These are phyloP conservation scores for Aphelenchoides besseyi DNA, from an alignment of 1,140 invertebrate species.

Conservation along the genomic window DNA sequence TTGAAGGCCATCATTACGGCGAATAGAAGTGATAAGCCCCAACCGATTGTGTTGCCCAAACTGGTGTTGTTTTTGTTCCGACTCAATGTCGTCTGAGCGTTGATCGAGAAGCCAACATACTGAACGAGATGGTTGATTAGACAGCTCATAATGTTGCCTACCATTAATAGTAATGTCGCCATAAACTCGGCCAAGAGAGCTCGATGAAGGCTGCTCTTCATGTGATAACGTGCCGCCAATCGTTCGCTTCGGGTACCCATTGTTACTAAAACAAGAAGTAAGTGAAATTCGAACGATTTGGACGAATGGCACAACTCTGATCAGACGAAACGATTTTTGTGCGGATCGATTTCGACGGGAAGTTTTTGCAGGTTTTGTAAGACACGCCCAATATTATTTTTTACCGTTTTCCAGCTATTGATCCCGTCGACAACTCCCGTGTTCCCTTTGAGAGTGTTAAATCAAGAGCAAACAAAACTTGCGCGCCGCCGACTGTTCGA, in stretches of 20 bases:
- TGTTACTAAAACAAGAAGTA: neutral
- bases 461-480: no score
- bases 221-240: neutral
- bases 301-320: no score
- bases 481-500: no score
- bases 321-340: no score
- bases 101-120: constrained; percentile 20
- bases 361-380: no score
- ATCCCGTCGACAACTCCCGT: no score
- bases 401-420: no score
- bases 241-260: neutral
- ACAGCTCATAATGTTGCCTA: neutral
- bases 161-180: constrained; percentile 12
- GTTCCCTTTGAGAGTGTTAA: no score
- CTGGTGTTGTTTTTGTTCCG: constrained; percentile 1
- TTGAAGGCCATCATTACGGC: constrained; percentile 17
- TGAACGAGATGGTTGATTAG: neutral
- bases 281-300: neutral
- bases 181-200: constrained; percentile 7
- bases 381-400: no score
- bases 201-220: neutral
- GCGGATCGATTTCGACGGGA: no score
- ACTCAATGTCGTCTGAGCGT: constrained; percentile 9
- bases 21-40: constrained; percentile 14
- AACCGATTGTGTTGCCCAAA: constrained; percentile 17